phyloP scores from a whole-genome alignment of 2,888 invertebrate species.

The Pycnomerus fuliginosus region DNA sequence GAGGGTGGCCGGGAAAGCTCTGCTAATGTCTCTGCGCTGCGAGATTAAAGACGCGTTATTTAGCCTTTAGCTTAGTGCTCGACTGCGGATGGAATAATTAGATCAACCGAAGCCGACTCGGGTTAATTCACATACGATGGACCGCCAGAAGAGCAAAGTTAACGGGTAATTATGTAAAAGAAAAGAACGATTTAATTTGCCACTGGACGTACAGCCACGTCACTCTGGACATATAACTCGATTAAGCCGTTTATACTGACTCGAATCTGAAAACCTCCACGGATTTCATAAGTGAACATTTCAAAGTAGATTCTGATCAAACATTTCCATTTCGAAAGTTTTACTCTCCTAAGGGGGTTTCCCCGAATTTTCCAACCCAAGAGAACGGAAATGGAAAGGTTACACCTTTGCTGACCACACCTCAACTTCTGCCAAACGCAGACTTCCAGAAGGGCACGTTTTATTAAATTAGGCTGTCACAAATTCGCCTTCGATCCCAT shows the following conservation, averaged over 20 bases:
- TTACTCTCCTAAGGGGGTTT: too few species aligned
- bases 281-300: conserved; percentile 37
- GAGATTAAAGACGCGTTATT: conserved; percentile 52
- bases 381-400: too few species aligned
- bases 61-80: conserved; percentile 49
- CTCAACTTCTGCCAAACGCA: too few species aligned
- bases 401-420: too few species aligned
- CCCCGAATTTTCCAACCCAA: too few species aligned
- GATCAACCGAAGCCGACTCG: conserved; percentile 49
- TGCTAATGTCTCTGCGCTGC: conserved; percentile 40
- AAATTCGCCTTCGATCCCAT: too few species aligned
- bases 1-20: conserved; percentile 7
- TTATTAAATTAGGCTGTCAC: too few species aligned
- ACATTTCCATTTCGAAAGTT: too few species aligned
- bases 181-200: conserved; percentile 49
- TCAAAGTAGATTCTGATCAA: conserved; percentile 20
- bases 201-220: conserved; percentile 34
- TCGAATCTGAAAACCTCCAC: conserved; percentile 42
- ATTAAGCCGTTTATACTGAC: conserved; percentile 40
- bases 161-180: conserved; percentile 50
- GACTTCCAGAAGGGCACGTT: too few species aligned
- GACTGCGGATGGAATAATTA: conserved; percentile 50
- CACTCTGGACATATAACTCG: conserved; percentile 40
- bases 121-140: conserved; percentile 48
- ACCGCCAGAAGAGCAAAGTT: conserved; percentile 45